Evolutionary conservation across 2,797 vertebrate genomes (phyloP).

Genomic region (Thalassophryne amazonica): DNA sequence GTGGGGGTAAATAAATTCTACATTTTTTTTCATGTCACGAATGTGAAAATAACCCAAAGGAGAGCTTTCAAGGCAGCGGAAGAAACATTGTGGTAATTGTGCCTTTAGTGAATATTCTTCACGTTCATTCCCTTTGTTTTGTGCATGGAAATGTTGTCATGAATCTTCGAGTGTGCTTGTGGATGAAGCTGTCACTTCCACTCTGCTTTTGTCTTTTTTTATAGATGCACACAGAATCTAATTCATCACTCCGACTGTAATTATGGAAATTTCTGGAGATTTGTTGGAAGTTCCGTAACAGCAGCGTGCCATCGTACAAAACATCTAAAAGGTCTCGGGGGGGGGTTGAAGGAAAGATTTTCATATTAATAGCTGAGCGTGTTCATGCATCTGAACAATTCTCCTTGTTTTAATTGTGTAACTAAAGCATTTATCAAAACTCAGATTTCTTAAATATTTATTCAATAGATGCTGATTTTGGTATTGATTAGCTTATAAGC

Average conservation of each 20-base stretch:
- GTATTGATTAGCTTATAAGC: background rate
- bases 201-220: conserved; percentile 49
- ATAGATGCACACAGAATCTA: conserved; percentile 40
- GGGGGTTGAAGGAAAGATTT: conserved; percentile 13
- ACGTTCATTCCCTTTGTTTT: conserved; percentile 47
- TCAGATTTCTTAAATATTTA: conserved; percentile 10
- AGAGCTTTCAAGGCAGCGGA: conserved; percentile 28
- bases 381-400: conserved; percentile 30
- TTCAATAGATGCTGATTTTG: conserved; percentile 1
- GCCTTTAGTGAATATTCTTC: conserved; percentile 45
- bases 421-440: conserved; percentile 19
- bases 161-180: conserved; percentile 48
- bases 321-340: conserved; percentile 31
- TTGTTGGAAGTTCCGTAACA: conserved; percentile 43
- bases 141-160: conserved; percentile 52
- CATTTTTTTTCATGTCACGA: conserved; percentile 20
- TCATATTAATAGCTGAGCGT: conserved; percentile 24
- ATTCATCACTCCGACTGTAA: conserved; percentile 59
- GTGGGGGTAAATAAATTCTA: conserved; percentile 26
- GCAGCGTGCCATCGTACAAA: conserved; percentile 28
- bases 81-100: conserved; percentile 50
- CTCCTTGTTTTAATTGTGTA: conserved; percentile 30
- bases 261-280: conserved; percentile 64
- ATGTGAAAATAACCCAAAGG: conserved; percentile 35
- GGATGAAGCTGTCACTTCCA: conserved; percentile 60